Evolutionary conservation across 1,140 invertebrate species (phyloP).

Genomic region (Macrocentrus cingulum): DNA sequence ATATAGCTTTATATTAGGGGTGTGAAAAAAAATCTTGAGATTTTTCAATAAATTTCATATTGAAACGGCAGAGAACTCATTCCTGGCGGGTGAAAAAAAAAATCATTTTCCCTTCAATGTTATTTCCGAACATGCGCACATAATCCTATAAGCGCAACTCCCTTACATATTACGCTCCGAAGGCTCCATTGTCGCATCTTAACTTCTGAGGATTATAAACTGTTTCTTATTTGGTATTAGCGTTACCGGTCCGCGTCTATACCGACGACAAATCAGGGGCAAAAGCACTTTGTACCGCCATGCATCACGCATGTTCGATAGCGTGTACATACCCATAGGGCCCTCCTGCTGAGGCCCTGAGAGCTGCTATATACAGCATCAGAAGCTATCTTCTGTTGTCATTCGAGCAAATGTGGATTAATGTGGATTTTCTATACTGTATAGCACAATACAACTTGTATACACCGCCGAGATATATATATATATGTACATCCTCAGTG

Average conservation of each 20-base stretch:
- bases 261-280: slow-evolving; percentile 1
- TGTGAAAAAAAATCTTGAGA: no score
- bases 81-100: no score
- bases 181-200: slow-evolving; percentile 50
- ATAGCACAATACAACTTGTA: no score
- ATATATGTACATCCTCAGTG: no score
- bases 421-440: not conserved
- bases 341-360: slow-evolving; percentile 20
- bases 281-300: slow-evolving; percentile 19
- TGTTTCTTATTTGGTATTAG: slow-evolving; percentile 48
- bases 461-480: no score
- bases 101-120: slow-evolving; percentile 38
- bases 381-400: slow-evolving; percentile 20
- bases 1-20: no score
- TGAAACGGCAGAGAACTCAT: no score
- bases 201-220: slow-evolving; percentile 56
- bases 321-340: not conserved
- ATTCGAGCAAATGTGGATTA: slow-evolving; percentile 1
- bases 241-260: slow-evolving; percentile 28
- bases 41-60: no score
- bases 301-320: not conserved
- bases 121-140: slow-evolving; percentile 21
- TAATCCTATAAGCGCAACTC: slow-evolving; percentile 53
- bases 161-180: slow-evolving; percentile 49
- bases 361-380: no score